These are phyloP conservation scores for Chionis minor DNA, from an alignment of 2,113 vertebrate genomes.

Conservation along the genomic window DNA sequence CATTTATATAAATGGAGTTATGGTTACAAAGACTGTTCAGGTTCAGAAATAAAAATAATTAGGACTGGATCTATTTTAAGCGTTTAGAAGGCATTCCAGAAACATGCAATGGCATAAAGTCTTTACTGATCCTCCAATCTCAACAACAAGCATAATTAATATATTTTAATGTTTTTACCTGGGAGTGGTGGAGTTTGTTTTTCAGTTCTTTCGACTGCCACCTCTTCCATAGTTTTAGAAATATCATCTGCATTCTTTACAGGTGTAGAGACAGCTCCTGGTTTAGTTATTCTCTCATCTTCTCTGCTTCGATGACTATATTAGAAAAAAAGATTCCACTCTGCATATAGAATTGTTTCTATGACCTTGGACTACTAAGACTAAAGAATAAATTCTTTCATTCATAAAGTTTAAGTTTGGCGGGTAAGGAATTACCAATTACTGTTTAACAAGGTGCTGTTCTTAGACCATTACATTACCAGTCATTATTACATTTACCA, in stretches of 20 bases:
- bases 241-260: conserved; percentile 85
- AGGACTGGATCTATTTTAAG: not conserved
- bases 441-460: not conserved
- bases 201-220: conserved; percentile 74
- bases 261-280: conserved; percentile 83
- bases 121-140: not conserved
- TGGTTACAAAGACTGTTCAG: not conserved
- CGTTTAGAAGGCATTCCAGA: not conserved
- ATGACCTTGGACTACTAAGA: not conserved
- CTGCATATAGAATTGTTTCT: not conserved
- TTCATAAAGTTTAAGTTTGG: not conserved
- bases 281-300: conserved; percentile 88
- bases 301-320: conserved; percentile 90
- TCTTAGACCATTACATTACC: not conserved
- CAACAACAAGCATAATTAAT: not conserved
- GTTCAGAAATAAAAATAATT: not conserved
- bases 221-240: conserved; percentile 83
- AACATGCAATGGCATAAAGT: not conserved
- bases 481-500: not conserved
- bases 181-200: conserved; percentile 91
- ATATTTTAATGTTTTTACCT: conserved; percentile 75
- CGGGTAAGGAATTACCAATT: not conserved
- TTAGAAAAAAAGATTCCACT: conserved; percentile 7
- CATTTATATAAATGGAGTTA: not conserved
- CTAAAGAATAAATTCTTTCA: not conserved